Evolutionary conservation across 1,140 invertebrate genomes (phyloP).

Genomic region (Rhagoletis pomonella): DNA sequence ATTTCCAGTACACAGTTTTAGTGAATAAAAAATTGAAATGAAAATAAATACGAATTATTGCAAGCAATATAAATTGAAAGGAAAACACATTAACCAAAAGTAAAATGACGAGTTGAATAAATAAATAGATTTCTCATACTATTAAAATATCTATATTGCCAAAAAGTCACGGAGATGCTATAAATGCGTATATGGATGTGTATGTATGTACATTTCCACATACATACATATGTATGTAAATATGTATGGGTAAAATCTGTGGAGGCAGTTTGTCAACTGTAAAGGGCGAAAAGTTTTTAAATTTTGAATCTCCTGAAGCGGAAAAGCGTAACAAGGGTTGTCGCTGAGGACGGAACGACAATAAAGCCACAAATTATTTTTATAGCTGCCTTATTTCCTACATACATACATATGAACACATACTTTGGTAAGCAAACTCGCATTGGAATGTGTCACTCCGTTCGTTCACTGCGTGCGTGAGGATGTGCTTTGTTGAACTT

Average conservation of each 20-base stretch:
- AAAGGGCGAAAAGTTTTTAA: not conserved
- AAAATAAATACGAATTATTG: constrained; percentile 66
- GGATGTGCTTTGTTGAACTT: constrained; percentile 4
- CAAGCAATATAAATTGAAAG: constrained; percentile 72
- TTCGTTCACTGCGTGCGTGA: not conserved
- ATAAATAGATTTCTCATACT: constrained; percentile 6
- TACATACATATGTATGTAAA: no score
- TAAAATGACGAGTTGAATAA: constrained; percentile 48
- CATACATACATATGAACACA: constrained; percentile 10
- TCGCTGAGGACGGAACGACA: constrained; percentile 5
- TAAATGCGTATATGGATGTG: not conserved
- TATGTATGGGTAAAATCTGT: not conserved
- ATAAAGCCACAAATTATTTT: constrained; percentile 72
- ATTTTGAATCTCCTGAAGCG: constrained; percentile 62
- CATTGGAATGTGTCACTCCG: not conserved
- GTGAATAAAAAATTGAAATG: constrained; percentile 42
- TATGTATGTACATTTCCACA: no score
- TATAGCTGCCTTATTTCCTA: constrained; percentile 70
- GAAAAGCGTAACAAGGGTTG: constrained; percentile 63
- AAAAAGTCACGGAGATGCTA: constrained; percentile 29
- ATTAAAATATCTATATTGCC: not conserved
- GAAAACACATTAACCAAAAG: constrained; percentile 58
- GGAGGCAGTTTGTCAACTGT: constrained; percentile 30
- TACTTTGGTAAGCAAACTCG: not conserved
- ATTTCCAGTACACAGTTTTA: constrained; percentile 56